These are phyloP conservation scores for Leptopilina syphax DNA, from an alignment of 2,888 invertebrate genomes.

Conservation along the genomic window DNA sequence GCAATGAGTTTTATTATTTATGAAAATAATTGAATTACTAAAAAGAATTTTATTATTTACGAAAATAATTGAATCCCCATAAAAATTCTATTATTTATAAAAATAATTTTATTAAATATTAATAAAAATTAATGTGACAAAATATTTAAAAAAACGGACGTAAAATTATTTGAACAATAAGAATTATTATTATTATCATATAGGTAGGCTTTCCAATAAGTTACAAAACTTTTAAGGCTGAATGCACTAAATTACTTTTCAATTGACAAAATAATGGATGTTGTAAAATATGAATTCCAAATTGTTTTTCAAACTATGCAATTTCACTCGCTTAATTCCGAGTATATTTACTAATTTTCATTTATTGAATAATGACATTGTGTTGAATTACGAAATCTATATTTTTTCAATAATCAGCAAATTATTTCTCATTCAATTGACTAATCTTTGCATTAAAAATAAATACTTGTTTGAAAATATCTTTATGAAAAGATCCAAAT, in stretches of 20 bases:
- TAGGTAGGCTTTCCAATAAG: not conserved
- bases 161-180: too few relatives aligned
- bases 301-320: conserved; percentile 24
- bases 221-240: not conserved
- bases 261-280: not conserved
- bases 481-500: too few relatives aligned
- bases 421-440: conserved; percentile 15
- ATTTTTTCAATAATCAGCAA: conserved; percentile 29
- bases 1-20: too few relatives aligned
- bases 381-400: conserved; percentile 19
- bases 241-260: not conserved
- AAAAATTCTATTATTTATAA: too few relatives aligned
- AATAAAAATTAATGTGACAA: too few relatives aligned
- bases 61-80: too few relatives aligned
- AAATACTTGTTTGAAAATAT: not conserved
- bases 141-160: too few relatives aligned
- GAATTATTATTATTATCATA: too few relatives aligned
- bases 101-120: too few relatives aligned
- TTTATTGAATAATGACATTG: not conserved
- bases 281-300: not conserved
- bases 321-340: conserved; percentile 1
- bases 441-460: not conserved
- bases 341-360: conserved; percentile 4
- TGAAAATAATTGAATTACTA: too few relatives aligned
- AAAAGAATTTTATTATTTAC: too few relatives aligned